A percentile compares a stretch with the other conserved stretches of the same genome.
phyloP scores from a whole-genome alignment of 2,113 vertebrate species.

The Desmodus rotundus region DNA sequence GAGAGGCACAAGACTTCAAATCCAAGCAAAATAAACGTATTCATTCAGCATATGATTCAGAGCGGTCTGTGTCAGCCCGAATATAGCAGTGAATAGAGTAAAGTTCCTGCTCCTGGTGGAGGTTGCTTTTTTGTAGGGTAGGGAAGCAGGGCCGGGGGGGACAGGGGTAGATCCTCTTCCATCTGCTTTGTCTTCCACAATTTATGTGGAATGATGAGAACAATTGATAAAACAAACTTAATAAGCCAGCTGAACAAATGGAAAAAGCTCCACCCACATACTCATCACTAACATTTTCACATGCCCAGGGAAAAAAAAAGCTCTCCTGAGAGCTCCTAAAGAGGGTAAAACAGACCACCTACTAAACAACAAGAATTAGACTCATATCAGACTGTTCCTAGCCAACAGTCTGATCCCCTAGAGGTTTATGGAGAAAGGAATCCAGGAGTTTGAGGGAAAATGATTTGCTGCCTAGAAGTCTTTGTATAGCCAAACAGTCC shows the following conservation, averaged over 20 bases:
- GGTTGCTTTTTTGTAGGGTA: neutral
- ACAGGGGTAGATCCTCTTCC: no score
- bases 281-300: neutral
- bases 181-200: no score
- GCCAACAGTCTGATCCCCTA: neutral
- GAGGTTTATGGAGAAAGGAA: neutral
- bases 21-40: neutral
- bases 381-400: neutral
- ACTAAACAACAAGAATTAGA: neutral
- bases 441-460: neutral
- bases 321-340: neutral
- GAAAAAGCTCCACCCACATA: neutral
- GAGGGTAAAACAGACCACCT: neutral
- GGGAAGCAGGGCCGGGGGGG: rapidly evolving
- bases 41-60: neutral
- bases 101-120: neutral
- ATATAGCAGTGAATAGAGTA: neutral
- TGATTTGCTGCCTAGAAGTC: neutral
- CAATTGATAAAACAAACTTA: neutral
- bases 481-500: neutral
- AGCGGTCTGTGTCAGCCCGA: neutral
- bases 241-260: neutral
- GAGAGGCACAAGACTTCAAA: neutral
- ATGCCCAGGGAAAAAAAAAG: neutral
- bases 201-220: no score